Evolutionary conservation across 2,888 invertebrate species (phyloP).

Genomic region (Hirtodrosophila alboralis): DNA sequence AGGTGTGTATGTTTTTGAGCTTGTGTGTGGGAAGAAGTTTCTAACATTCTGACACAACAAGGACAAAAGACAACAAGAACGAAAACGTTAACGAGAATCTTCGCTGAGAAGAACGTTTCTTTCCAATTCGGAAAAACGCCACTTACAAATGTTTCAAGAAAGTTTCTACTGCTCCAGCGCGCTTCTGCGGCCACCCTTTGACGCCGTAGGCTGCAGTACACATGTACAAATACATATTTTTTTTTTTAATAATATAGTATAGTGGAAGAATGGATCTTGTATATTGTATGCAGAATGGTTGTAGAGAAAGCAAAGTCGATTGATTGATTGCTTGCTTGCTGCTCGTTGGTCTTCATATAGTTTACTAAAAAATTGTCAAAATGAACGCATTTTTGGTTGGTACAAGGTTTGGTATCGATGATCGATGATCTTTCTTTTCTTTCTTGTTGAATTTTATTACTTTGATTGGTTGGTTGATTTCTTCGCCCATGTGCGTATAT

Average conservation of each 20-base stretch:
- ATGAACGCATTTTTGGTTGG: constrained; percentile 77
- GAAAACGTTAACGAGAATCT: constrained; percentile 29
- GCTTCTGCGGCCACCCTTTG: constrained; percentile 83
- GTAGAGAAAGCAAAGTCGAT: constrained; percentile 80
- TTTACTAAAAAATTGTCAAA: constrained; percentile 55
- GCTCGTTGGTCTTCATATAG: constrained; percentile 39
- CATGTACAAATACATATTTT: constrained; percentile 79
- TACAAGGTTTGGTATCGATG: constrained; percentile 52
- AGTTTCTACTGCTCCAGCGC: constrained; percentile 84
- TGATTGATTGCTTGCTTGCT: constrained; percentile 63
- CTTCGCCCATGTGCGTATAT: constrained; percentile 49
- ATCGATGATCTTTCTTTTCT: constrained; percentile 33
- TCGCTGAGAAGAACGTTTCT: constrained; percentile 1
- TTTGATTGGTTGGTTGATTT: constrained; percentile 30
- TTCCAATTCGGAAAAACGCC: constrained; percentile 31
- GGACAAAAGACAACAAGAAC: constrained; percentile 49
- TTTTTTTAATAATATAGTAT: no score
- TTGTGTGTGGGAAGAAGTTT: constrained; percentile 26
- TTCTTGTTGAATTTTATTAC: constrained; percentile 33
- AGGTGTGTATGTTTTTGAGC: constrained; percentile 10
- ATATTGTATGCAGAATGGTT: constrained; percentile 69
- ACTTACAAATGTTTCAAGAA: constrained; percentile 85
- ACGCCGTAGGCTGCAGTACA: constrained; percentile 83
- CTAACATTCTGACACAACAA: constrained; percentile 57
- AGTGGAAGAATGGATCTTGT: constrained; percentile 71